Percentiles rank a stretch among this genome's conserved stretches.
phyloP scores from a whole-genome alignment of 2,888 invertebrate genomes.

The Stegophylla sp. region DNA sequence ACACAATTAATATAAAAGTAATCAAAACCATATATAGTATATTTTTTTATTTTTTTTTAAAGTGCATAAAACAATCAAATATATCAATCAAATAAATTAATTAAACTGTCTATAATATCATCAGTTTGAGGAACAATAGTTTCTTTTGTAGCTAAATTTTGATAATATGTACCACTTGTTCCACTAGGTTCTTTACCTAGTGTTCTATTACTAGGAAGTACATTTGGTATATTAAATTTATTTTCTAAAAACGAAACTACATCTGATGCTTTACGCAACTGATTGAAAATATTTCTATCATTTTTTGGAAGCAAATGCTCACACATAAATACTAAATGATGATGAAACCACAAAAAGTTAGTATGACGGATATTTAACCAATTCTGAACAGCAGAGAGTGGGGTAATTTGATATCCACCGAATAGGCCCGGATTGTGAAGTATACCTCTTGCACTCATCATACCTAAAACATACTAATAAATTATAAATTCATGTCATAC shows the following conservation, averaged over 20 bases:
- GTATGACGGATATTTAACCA: slow-evolving; percentile 71
- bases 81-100: slow-evolving; percentile 48
- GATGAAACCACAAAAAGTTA: slow-evolving; percentile 86
- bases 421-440: slow-evolving; percentile 91
- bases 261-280: slow-evolving; percentile 72
- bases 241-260: slow-evolving; percentile 76
- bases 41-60: background rate
- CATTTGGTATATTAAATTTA: slow-evolving; percentile 67
- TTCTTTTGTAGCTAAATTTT: slow-evolving; percentile 7
- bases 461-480: slow-evolving; percentile 66
- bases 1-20: too few species aligned
- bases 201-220: slow-evolving; percentile 54
- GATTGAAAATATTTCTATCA: slow-evolving; percentile 80
- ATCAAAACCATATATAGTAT: too few species aligned
- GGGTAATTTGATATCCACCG: slow-evolving; percentile 75
- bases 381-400: slow-evolving; percentile 77
- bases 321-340: slow-evolving; percentile 95
- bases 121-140: slow-evolving; percentile 21
- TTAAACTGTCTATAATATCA: slow-evolving; percentile 29
- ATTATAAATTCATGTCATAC: slow-evolving; percentile 29
- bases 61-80: background rate
- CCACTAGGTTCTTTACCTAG: slow-evolving; percentile 24
- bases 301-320: slow-evolving; percentile 78
- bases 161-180: slow-evolving; percentile 45
- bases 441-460: slow-evolving; percentile 92